Evolutionary conservation across 2,113 vertebrate genomes (phyloP).

Genomic region (Microtus oregoni): DNA sequence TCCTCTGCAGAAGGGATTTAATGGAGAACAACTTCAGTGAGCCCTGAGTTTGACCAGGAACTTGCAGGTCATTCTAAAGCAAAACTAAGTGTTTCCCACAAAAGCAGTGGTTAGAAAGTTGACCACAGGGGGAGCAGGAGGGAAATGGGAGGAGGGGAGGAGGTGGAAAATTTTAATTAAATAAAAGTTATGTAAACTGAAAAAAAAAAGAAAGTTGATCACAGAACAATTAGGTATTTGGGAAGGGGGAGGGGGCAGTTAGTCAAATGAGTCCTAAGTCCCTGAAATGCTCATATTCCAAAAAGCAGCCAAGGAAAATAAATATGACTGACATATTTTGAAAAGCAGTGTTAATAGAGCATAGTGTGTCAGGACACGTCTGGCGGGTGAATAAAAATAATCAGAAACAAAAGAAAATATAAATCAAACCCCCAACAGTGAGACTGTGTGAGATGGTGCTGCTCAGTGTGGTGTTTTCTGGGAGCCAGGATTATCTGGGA

Average conservation of each 20-base stretch:
- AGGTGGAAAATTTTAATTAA: too few species aligned
- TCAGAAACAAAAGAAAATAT: neutral
- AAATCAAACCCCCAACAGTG: neutral
- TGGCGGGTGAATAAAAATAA: neutral
- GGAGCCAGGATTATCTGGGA: neutral
- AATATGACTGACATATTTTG: neutral
- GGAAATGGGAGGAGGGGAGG: too few species aligned
- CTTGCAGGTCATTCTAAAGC: neutral
- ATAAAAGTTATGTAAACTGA: too few species aligned
- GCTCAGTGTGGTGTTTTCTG: too few species aligned
- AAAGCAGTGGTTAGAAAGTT: neutral
- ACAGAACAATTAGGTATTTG: neutral
- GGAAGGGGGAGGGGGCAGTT: neutral
- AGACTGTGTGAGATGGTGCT: neutral
- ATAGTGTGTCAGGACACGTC: neutral
- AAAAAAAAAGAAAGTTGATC: too few species aligned
- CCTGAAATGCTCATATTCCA: neutral
- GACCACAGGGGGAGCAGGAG: neutral
- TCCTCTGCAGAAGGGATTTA: neutral
- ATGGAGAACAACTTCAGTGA: neutral
- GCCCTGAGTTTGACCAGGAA: neutral
- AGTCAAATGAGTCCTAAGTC: neutral
- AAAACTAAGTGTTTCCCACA: neutral
- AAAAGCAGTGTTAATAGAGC: neutral
- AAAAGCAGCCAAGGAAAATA: neutral